Percentiles rank a stretch among this genome's conserved stretches.
These are phyloP conservation scores for Pseudolaguvia tuberculata DNA, from an alignment of 2,113 vertebrate genomes.

Conservation along the genomic window DNA sequence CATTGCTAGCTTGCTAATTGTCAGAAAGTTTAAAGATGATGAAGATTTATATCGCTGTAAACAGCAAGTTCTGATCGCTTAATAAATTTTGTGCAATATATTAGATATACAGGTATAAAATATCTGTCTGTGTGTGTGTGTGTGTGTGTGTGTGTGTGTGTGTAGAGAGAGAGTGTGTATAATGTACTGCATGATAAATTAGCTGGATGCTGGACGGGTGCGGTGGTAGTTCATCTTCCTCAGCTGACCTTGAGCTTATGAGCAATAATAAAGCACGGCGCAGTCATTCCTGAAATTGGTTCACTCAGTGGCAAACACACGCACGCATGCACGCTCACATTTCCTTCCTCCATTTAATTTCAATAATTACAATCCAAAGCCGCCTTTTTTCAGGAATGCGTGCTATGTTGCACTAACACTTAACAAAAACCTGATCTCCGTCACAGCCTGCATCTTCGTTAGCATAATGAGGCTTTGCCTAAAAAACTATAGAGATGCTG, in stretches of 20 bases:
- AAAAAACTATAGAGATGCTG: conserved; percentile 18
- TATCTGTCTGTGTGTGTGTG: conserved; percentile 3
- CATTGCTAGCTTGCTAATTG: neutral
- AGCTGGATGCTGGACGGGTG: conserved; percentile 51
- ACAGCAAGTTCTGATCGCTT: neutral
- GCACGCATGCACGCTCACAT: conserved; percentile 18
- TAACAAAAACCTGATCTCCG: conserved; percentile 9
- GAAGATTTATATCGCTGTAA: neutral
- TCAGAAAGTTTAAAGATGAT: neutral
- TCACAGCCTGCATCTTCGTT: neutral
- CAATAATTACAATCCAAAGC: conserved; percentile 36
- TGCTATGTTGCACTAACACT: neutral
- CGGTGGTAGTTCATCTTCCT: conserved; percentile 64
- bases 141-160: conserved; percentile 24
- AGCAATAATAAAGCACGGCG: conserved; percentile 69
- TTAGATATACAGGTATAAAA: neutral
- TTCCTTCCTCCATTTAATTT: conserved; percentile 22
- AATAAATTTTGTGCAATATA: neutral
- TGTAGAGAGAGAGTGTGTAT: conserved; percentile 11
- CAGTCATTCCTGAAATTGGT: conserved; percentile 70
- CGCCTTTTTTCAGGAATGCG: conserved; percentile 27
- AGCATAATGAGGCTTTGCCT: conserved; percentile 21
- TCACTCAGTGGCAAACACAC: conserved; percentile 56
- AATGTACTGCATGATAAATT: conserved; percentile 61
- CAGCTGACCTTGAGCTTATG: conserved; percentile 74